phyloP scores from a whole-genome alignment of 2,888 invertebrate species.

The Dorcus hopei region DNA sequence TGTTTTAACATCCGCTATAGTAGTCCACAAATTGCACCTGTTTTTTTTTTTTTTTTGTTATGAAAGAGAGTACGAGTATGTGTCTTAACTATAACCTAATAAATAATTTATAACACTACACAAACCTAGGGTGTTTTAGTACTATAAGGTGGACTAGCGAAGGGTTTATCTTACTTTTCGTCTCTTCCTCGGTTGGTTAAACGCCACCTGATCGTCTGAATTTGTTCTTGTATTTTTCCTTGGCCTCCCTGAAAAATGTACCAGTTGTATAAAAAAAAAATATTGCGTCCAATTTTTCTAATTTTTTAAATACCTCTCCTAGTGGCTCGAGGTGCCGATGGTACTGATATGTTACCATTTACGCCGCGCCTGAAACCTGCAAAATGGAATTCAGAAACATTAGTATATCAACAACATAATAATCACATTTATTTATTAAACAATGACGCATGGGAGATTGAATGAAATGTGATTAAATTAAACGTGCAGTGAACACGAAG shows the following conservation, averaged over 20 bases:
- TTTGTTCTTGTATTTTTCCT: constrained; percentile 4
- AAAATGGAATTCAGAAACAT: background rate
- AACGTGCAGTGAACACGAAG: no score
- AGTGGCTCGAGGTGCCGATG: no score
- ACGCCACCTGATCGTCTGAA: background rate
- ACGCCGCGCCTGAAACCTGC: constrained; percentile 7
- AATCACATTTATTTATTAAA: no score
- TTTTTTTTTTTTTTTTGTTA: constrained; percentile 4
- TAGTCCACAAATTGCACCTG: constrained; percentile 6
- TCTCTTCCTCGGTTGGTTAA: no score
- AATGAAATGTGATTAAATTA: no score
- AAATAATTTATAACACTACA: background rate
- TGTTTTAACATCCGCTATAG: constrained; percentile 6
- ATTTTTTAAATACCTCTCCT: no score
- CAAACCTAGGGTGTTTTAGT: background rate
- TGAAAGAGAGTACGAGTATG: background rate
- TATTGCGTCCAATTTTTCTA: background rate
- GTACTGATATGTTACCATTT: background rate
- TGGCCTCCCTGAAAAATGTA: background rate
- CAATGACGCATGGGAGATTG: no score
- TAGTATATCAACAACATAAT: no score
- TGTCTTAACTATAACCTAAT: constrained; percentile 1
- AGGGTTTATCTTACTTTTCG: background rate
- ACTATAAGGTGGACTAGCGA: background rate
- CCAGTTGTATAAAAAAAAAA: constrained; percentile 6